Percentiles rank a stretch among this genome's conserved stretches.
These are phyloP conservation scores for Mus minutoides DNA, from an alignment of 2,797 vertebrate species.

Conservation along the genomic window DNA sequence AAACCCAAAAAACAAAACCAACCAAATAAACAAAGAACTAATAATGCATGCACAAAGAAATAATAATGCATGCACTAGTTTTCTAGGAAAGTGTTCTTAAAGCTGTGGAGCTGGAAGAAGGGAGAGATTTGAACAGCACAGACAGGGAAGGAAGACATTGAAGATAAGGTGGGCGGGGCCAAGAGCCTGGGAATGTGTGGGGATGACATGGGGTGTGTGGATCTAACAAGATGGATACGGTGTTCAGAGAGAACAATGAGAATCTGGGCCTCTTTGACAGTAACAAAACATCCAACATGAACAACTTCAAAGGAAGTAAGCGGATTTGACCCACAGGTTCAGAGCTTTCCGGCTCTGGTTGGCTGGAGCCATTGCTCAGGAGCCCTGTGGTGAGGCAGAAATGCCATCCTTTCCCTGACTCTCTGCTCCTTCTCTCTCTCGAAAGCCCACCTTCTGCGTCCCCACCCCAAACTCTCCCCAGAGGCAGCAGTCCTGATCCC, in stretches of 20 bases:
- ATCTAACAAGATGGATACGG: accelerated
- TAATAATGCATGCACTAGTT: background rate
- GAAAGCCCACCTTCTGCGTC: background rate
- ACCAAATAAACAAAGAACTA: background rate
- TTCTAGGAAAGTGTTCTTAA: background rate
- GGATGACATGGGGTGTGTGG: background rate
- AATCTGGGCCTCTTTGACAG: background rate
- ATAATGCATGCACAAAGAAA: background rate
- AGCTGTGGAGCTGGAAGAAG: background rate
- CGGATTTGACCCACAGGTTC: background rate
- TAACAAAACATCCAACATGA: background rate
- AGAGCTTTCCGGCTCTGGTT: background rate
- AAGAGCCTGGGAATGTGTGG: background rate
- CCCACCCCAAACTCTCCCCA: background rate
- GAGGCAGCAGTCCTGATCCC: background rate
- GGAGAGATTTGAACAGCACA: background rate
- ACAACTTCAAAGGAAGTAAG: background rate
- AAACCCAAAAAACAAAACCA: background rate
- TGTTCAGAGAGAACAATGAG: background rate
- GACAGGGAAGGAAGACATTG: background rate
- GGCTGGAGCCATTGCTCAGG: background rate
- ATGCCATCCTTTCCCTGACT: background rate
- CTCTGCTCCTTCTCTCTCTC: background rate
- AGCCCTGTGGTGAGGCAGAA: background rate
- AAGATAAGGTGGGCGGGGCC: background rate